These are phyloP conservation scores for Novumbra hubbsi DNA, from an alignment of 2,797 vertebrate species.

Conservation along the genomic window DNA sequence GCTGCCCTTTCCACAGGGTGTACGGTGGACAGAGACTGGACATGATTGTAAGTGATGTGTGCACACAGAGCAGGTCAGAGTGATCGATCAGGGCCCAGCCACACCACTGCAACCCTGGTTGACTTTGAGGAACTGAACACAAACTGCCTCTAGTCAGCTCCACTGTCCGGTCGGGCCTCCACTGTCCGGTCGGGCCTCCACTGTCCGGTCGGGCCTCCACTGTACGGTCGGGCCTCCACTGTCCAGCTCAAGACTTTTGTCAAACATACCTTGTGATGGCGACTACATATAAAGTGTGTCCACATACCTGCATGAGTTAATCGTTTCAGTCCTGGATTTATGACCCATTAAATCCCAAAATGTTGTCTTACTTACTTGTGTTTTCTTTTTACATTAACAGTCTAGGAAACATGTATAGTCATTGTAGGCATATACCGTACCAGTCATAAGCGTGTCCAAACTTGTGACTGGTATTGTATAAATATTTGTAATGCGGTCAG, in stretches of 20 bases:
- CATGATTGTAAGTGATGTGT: slow-evolving; percentile 45
- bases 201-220: not conserved
- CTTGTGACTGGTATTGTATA: not conserved
- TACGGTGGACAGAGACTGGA: not conserved
- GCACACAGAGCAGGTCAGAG: slow-evolving; percentile 39
- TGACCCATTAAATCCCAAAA: not conserved
- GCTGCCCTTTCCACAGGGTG: not conserved
- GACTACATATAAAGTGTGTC: not conserved
- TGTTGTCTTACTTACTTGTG: not conserved
- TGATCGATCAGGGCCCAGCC: slow-evolving; percentile 41
- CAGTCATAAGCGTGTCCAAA: not conserved
- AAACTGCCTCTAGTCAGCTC: not conserved
- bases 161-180: not conserved
- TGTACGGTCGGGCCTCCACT: too few relatives aligned
- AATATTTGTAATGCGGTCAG: not conserved
- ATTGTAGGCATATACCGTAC: not conserved
- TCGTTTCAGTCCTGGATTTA: not conserved
- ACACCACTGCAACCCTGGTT: not conserved
- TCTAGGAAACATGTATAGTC: not conserved
- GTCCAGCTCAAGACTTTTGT: not conserved
- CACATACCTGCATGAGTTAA: not conserved
- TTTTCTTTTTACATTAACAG: not conserved
- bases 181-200: not conserved
- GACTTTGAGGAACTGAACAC: slow-evolving; percentile 30
- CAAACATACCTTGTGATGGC: not conserved